Evolutionary conservation across 2,113 vertebrate species (phyloP).

Genomic region (Thymallus thymallus): DNA sequence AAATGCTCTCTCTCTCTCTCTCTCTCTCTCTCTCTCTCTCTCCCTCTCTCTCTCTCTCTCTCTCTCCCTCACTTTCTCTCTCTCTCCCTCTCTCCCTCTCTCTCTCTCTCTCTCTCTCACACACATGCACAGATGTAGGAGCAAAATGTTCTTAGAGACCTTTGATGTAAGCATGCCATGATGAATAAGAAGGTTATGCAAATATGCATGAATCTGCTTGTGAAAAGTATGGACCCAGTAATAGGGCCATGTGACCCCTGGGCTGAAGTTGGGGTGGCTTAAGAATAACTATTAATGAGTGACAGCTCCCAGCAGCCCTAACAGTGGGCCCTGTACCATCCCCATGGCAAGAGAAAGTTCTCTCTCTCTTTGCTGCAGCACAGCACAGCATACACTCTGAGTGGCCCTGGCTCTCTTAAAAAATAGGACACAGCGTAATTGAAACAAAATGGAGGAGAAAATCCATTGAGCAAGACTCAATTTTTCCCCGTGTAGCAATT

Average conservation of each 20-base stretch:
- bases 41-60: neutral
- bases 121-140: conserved; percentile 14
- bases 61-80: neutral
- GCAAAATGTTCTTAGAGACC: conserved; percentile 40
- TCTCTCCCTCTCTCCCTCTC: neutral
- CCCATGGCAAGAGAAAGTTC: neutral
- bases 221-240: conserved; percentile 11
- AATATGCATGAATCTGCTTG: conserved; percentile 36
- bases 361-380: neutral
- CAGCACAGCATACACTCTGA: neutral
- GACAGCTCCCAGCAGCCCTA: neutral
- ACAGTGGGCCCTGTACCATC: neutral
- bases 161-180: conserved; percentile 43
- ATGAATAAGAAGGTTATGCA: conserved; percentile 48
- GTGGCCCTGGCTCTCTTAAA: neutral
- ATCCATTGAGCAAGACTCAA: neutral
- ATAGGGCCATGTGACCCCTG: conserved; percentile 31
- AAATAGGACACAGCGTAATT: conserved; percentile 23
- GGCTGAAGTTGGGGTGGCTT: conserved; percentile 24
- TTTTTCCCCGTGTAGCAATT: conserved; percentile 21
- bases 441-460: conserved; percentile 14
- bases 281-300: conserved; percentile 28
- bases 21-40: neutral
- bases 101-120: neutral
- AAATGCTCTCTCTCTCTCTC: neutral